Percentiles rank a stretch among this genome's conserved stretches.
Evolutionary conservation across 2,797 vertebrate species (phyloP).

Genomic region (Cryptoprocta ferox): DNA sequence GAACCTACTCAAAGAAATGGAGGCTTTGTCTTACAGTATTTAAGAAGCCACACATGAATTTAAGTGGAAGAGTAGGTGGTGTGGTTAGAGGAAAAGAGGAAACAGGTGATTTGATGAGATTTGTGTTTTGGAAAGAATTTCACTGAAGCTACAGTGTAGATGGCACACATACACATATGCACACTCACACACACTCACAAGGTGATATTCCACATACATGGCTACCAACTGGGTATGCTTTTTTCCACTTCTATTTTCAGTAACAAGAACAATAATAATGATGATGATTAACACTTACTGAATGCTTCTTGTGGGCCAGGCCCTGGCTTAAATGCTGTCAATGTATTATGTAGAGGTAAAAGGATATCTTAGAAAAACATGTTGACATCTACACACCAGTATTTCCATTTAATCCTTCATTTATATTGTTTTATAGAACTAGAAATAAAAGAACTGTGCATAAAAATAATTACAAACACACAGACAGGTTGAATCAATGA

Average conservation of each 20-base stretch:
- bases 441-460: neutral
- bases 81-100: neutral
- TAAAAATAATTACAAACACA: neutral
- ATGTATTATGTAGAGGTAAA: neutral
- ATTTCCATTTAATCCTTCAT: neutral
- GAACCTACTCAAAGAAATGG: neutral
- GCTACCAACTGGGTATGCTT: rapidly evolving
- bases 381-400: neutral
- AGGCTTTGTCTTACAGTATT: rapidly evolving
- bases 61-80: neutral
- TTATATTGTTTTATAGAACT: neutral
- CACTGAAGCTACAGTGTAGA: neutral
- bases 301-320: neutral
- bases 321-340: neutral
- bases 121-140: neutral
- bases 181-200: too few relatives aligned
- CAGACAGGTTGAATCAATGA: neutral
- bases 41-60: neutral
- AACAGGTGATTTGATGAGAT: neutral
- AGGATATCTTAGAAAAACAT: neutral
- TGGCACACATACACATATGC: too few relatives aligned
- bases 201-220: rapidly evolving
- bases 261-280: neutral
- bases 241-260: neutral
- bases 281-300: neutral